Percentiles rank a stretch among this genome's conserved stretches.
These are phyloP conservation scores for Lycaon pictus DNA, from an alignment of 2,113 vertebrate species.

Conservation along the genomic window DNA sequence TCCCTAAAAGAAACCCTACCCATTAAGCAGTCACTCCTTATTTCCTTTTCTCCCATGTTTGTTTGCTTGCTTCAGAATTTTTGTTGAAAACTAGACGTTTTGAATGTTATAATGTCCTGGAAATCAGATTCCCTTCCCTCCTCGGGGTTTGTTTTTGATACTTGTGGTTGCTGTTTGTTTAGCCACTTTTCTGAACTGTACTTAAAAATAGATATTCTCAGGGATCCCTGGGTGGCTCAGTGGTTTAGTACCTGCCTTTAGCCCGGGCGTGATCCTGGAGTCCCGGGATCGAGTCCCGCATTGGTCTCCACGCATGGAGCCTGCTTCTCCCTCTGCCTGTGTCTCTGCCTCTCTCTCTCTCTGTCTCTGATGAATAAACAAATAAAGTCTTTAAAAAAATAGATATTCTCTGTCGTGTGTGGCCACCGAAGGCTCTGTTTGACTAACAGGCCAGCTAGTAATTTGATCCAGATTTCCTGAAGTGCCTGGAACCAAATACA, in stretches of 20 bases:
- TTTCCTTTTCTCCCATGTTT: not conserved
- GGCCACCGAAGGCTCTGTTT: not conserved
- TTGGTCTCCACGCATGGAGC: too few relatives aligned
- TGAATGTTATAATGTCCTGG: not conserved
- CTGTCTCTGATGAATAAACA: too few relatives aligned
- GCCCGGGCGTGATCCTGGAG: too few relatives aligned
- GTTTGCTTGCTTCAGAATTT: not conserved
- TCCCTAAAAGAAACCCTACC: not conserved
- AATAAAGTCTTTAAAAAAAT: not conserved
- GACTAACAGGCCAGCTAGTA: not conserved
- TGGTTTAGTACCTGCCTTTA: too few relatives aligned
- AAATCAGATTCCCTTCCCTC: not conserved
- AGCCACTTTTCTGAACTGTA: not conserved
- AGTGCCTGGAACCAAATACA: not conserved
- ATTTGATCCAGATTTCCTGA: not conserved
- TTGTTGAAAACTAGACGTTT: not conserved
- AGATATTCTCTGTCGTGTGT: not conserved
- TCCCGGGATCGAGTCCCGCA: too few relatives aligned
- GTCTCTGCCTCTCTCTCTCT: too few relatives aligned
- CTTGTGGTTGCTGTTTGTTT: not conserved
- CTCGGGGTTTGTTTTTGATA: not conserved
- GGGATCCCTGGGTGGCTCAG: too few relatives aligned
- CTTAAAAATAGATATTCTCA: not conserved
- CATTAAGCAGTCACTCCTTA: not conserved
- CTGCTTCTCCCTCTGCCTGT: too few relatives aligned